Conservation (phyloP, 2,113 vertebrate species). For the Stigmatopora nigra region DNA sequence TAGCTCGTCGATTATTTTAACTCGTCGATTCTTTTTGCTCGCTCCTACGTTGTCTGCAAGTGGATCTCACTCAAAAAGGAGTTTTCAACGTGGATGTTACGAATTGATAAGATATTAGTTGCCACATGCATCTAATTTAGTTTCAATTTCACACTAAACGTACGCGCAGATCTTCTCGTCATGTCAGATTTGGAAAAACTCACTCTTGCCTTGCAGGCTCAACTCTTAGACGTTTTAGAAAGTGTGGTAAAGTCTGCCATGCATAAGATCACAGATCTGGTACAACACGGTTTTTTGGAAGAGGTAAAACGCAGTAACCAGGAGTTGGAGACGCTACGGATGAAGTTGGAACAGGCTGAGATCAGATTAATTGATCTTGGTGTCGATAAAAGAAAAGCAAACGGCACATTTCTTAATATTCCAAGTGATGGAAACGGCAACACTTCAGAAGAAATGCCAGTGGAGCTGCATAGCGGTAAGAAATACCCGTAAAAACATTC, state of each 20-base stretch:
- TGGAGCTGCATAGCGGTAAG: conserved; percentile 35
- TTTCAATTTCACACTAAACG: background rate
- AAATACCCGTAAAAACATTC: background rate
- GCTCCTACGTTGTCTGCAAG: background rate
- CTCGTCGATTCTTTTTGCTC: too few species aligned
- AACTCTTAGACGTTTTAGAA: conserved; percentile 71
- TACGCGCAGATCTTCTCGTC: background rate
- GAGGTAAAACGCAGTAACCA: conserved; percentile 59
- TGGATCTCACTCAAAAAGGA: background rate
- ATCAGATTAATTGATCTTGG: conserved; percentile 32
- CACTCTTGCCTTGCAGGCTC: conserved; percentile 66
- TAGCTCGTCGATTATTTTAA: too few species aligned
- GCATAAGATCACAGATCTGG: conserved; percentile 65
- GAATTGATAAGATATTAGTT: background rate
- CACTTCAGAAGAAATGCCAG: conserved; percentile 5
- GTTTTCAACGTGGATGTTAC: background rate
- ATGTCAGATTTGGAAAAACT: conserved; percentile 65
- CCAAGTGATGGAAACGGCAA: conserved; percentile 28
- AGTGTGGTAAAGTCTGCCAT: conserved; percentile 66
- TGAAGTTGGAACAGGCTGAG: conserved; percentile 55
- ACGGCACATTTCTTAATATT: conserved; percentile 36
- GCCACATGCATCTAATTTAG: background rate
- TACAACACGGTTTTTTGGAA: conserved; percentile 67
- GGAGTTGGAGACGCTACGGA: conserved; percentile 60
- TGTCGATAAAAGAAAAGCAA: conserved; percentile 13